A percentile compares a stretch with the other conserved stretches of the same genome.
These are phyloP conservation scores for Brachypodius melanocephalos DNA, from an alignment of 2,113 vertebrate genomes.

Conservation along the genomic window DNA sequence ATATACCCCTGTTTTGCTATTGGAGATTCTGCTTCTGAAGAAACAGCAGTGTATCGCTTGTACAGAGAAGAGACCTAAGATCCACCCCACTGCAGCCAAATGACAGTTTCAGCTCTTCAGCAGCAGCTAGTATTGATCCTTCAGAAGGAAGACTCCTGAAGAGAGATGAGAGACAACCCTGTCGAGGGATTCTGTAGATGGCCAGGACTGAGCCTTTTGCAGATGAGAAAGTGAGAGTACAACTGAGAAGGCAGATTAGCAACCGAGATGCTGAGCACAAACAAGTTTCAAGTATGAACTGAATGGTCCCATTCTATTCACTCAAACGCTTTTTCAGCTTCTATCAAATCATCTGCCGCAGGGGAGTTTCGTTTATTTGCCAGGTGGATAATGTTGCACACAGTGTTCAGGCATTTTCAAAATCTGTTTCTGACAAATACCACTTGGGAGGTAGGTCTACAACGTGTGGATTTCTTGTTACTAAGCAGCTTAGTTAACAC, in stretches of 20 bases:
- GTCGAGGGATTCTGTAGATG: background rate
- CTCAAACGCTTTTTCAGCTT: slow-evolving; percentile 50
- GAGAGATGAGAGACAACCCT: background rate
- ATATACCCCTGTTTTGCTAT: rapidly evolving
- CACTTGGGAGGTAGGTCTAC: slow-evolving; percentile 36
- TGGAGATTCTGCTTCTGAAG: background rate
- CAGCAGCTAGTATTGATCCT: background rate
- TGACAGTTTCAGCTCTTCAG: background rate
- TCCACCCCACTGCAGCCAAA: background rate
- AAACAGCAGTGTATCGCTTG: background rate
- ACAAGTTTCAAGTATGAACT: slow-evolving; percentile 9
- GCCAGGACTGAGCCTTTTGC: background rate
- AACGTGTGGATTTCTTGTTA: background rate
- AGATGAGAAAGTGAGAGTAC: slow-evolving; percentile 7
- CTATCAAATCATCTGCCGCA: slow-evolving; percentile 55
- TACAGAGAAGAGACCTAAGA: background rate
- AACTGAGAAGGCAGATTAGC: slow-evolving; percentile 38
- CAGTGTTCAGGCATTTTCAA: slow-evolving; percentile 12
- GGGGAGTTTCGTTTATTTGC: slow-evolving; percentile 33
- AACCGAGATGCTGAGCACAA: background rate
- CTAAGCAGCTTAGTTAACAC: background rate
- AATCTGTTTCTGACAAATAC: slow-evolving; percentile 52
- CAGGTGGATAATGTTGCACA: slow-evolving; percentile 60
- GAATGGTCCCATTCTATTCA: slow-evolving; percentile 54
- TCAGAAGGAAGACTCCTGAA: background rate